Evolutionary conservation across 2,797 vertebrate genomes (phyloP).

Genomic region (Argya squamiceps): DNA sequence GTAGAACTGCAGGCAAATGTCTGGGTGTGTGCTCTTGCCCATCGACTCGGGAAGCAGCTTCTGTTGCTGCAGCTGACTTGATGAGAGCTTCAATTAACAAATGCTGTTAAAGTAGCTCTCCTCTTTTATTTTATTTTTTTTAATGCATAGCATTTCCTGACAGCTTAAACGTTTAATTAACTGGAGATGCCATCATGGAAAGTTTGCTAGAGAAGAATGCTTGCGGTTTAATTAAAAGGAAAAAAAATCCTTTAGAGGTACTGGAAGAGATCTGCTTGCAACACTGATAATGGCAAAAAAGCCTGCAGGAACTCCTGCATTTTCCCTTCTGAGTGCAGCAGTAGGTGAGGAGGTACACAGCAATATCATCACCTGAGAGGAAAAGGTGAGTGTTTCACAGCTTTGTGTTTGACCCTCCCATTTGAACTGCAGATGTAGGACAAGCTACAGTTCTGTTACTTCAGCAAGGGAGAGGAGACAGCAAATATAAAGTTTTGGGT

Average conservation of each 20-base stretch:
- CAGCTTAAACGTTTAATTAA: conserved; percentile 79
- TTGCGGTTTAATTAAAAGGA: conserved; percentile 75
- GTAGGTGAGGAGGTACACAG: background rate
- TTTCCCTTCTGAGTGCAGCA: conserved; percentile 55
- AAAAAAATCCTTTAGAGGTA: conserved; percentile 67
- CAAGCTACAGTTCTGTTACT: conserved; percentile 26
- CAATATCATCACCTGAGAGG: rapidly evolving
- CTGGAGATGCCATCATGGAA: conserved; percentile 69
- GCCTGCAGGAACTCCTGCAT: conserved; percentile 12
- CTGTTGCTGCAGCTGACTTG: background rate
- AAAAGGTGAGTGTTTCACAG: conserved; percentile 3
- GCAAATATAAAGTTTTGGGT: background rate
- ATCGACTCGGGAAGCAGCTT: background rate
- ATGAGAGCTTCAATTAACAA: conserved; percentile 49
- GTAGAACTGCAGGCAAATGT: background rate
- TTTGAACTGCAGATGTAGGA: background rate
- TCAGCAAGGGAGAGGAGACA: background rate
- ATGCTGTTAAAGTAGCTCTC: conserved; percentile 41
- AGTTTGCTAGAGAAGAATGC: conserved; percentile 70
- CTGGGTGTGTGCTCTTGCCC: background rate
- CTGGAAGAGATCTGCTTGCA: conserved; percentile 64
- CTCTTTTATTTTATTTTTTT: conserved; percentile 1
- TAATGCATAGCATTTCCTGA: conserved; percentile 64
- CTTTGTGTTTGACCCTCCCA: background rate
- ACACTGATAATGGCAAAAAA: conserved; percentile 38